Evolutionary conservation across 1,140 invertebrate species (phyloP), one percentile per base, ranked within the genome.

Genomic region (Parasteatoda tepidariorum): DNA sequence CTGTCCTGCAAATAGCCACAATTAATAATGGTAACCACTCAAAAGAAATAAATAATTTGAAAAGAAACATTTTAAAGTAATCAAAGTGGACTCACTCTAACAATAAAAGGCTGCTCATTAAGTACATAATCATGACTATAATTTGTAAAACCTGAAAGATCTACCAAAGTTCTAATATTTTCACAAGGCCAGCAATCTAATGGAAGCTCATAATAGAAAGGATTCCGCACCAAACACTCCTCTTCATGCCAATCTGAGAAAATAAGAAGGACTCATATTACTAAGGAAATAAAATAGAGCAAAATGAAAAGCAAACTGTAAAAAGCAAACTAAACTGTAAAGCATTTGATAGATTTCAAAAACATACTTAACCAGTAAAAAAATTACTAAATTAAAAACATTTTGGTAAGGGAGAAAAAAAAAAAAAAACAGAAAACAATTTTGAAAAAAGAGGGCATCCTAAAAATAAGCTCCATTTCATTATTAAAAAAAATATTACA

Each of bases 121-220:
- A 89, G 87, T 84, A 88, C 86, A 83, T 89, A 89, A 24, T 74
- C 84, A 31, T 84, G 57, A 22, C 86, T 86, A 70, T 88, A 88
- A 68, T 89, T 88, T 5, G 81, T 71, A 54, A 87, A 86, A 4
- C 86, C 87, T 18, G 88, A 87, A 4, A 89, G 73, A 84, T 92
- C 90, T 33, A 91, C 90, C 11, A 95, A 88, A 84, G 91, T 92
- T 85, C 91, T 89, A 0, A 94, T 90, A 86, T 91, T 88, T 87
- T 92, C 92, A 86, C 94, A 95, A 9, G 93, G 93, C 93, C 93
- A 94, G 87, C 94, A 95, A 86, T 94, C 93, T 90, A 94, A 92
- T 86, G 93, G 92, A 1, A 90, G 88, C 7, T 94, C 90, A 86
- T 91, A 90, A 87, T 94, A 95, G 86, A 92, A 94, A 68, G 93